Evolutionary conservation across 1,140 invertebrate genomes (phyloP).

Genomic region (Drosophila subpulchrella): DNA sequence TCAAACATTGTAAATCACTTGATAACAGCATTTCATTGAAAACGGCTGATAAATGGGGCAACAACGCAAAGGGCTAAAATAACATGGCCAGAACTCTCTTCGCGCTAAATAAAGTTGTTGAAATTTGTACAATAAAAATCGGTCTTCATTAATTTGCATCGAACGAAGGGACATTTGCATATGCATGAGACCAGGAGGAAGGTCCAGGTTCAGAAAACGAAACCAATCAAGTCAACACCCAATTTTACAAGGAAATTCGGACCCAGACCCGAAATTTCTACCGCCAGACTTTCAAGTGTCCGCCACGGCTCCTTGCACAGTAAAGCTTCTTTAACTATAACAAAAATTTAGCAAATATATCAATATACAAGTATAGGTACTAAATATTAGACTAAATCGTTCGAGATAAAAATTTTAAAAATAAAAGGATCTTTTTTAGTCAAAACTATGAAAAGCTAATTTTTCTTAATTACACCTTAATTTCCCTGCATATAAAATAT

Average conservation of each 20-base stretch:
- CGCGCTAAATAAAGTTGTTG: slow-evolving; percentile 71
- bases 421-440: too few species aligned
- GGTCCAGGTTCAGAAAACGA: slow-evolving; percentile 15
- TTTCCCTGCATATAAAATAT: too few species aligned
- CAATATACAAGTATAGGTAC: too few species aligned
- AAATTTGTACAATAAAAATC: slow-evolving; percentile 73
- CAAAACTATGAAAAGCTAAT: too few species aligned
- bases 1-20: slow-evolving; percentile 72
- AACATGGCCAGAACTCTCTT: slow-evolving; percentile 10
- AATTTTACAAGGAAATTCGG: slow-evolving; percentile 53
- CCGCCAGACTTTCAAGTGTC: slow-evolving; percentile 38
- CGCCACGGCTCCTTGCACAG: slow-evolving; percentile 12
- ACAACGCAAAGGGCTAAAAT: neutral
- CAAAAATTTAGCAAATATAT: neutral
- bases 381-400: too few species aligned
- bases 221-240: slow-evolving; percentile 77
- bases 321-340: neutral
- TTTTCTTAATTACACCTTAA: too few species aligned
- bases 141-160: slow-evolving; percentile 75
- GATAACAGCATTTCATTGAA: slow-evolving; percentile 16
- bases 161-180: slow-evolving; percentile 57
- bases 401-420: too few species aligned
- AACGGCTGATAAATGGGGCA: slow-evolving; percentile 48
- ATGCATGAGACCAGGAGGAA: slow-evolving; percentile 24
- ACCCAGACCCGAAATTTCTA: slow-evolving; percentile 58